Conservation (phyloP, 2,113 vertebrate species). For the Muntiacus muntjak region DNA sequence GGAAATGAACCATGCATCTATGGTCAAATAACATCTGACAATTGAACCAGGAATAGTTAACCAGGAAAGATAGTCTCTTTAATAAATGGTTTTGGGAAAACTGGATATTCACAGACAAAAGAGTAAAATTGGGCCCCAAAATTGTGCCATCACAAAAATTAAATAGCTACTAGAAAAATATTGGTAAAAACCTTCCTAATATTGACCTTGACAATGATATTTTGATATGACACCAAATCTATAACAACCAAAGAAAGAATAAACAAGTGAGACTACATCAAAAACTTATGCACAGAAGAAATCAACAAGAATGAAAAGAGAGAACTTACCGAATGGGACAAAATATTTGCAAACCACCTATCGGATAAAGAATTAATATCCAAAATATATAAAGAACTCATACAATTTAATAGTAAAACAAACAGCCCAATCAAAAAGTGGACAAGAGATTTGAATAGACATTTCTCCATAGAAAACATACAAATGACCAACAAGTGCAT, state of each 20-base stretch:
- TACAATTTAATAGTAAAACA: neutral
- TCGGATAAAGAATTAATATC: neutral
- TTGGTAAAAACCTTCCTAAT: neutral
- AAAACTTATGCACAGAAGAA: neutral
- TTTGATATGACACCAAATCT: neutral
- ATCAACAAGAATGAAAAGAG: neutral
- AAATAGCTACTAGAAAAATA: neutral
- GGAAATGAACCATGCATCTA: neutral
- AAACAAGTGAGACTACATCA: neutral
- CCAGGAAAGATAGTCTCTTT: neutral
- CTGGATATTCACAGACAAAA: neutral
- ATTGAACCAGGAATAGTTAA: neutral
- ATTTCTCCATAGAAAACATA: neutral
- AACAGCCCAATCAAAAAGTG: neutral
- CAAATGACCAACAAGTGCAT: neutral
- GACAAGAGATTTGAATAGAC: neutral
- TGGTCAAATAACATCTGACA: neutral
- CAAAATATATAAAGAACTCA: neutral
- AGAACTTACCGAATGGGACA: neutral
- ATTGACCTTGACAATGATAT: neutral
- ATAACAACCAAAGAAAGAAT: neutral
- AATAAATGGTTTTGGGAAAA: neutral
- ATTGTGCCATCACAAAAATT: neutral
- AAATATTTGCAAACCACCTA: neutral
- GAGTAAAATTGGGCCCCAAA: neutral